Percentiles rank a stretch among this genome's conserved stretches.
These are phyloP conservation scores for Drosophila bifasciata DNA, from an alignment of 1,140 invertebrate genomes.

Conservation along the genomic window DNA sequence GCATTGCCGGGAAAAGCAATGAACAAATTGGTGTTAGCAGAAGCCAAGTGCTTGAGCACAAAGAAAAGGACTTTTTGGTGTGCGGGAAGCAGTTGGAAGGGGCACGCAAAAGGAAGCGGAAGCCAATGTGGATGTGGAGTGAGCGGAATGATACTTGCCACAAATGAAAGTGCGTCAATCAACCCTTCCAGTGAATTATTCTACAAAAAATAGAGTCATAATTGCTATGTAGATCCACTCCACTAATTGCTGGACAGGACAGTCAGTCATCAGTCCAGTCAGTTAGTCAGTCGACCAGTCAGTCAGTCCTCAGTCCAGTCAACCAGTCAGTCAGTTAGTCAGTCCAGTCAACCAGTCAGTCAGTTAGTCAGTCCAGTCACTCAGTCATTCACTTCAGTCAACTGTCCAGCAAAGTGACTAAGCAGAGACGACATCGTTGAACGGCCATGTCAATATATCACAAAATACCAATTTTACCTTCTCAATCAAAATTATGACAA, in stretches of 20 bases:
- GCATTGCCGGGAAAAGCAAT: slow-evolving; percentile 71
- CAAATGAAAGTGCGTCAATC: slow-evolving; percentile 65
- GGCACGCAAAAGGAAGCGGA: neutral
- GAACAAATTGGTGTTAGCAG: slow-evolving; percentile 81
- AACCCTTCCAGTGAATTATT: slow-evolving; percentile 61
- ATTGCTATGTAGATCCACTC: slow-evolving; percentile 71
- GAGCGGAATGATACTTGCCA: slow-evolving; percentile 28
- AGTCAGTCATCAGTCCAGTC: neutral
- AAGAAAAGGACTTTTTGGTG: slow-evolving; percentile 29
- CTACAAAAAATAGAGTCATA: slow-evolving; percentile 58
- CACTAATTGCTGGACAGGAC: slow-evolving; percentile 57
- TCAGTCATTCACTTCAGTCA: neutral
- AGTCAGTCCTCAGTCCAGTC: no score
- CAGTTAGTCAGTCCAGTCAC: no score
- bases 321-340: neutral
- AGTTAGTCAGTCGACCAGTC: no score
- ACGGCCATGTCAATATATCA: slow-evolving; percentile 79
- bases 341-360: no score
- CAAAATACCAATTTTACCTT: slow-evolving; percentile 79
- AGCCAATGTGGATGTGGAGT: no score
- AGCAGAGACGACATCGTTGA: slow-evolving; percentile 70
- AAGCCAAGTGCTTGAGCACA: slow-evolving; percentile 71
- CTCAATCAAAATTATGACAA: slow-evolving; percentile 83
- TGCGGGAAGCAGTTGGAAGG: slow-evolving; percentile 3
- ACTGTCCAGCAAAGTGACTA: slow-evolving; percentile 57